A percentile compares a stretch with the other conserved stretches of the same genome.
Conservation (phyloP, 2,797 vertebrate species). For the Malacoraja senta region DNA sequence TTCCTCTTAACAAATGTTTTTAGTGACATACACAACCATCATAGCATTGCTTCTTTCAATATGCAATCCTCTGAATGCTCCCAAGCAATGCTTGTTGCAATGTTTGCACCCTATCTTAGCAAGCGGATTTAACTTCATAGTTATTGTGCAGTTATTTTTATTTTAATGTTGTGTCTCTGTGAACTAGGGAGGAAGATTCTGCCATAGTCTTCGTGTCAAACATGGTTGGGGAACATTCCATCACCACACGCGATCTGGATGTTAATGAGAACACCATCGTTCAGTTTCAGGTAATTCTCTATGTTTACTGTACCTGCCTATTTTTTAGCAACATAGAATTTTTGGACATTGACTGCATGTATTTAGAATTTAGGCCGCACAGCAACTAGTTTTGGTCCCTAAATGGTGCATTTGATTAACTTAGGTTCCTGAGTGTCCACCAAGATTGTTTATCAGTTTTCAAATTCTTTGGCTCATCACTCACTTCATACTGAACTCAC, state of each 20-base stretch:
- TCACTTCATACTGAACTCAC: neutral
- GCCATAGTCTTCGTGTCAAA: constrained; percentile 95
- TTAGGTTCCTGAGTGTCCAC: neutral
- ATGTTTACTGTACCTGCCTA: constrained; percentile 20
- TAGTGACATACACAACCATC: neutral
- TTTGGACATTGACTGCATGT: neutral
- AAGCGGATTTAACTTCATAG: neutral
- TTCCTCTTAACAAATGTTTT: neutral
- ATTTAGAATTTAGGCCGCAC: neutral
- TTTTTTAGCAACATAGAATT: neutral
- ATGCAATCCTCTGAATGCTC: neutral
- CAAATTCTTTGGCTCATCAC: neutral
- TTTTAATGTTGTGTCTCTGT: neutral
- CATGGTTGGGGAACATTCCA: constrained; percentile 90
- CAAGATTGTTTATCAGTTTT: neutral
- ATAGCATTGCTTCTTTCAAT: neutral
- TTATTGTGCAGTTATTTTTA: neutral
- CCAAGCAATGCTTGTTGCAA: neutral
- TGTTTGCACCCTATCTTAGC: neutral
- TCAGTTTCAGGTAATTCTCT: constrained; percentile 82
- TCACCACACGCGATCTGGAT: constrained; percentile 85
- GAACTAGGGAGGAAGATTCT: constrained; percentile 82
- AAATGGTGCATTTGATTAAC: neutral
- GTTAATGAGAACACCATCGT: constrained; percentile 95
- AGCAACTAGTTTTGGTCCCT: neutral